A percentile compares a stretch with the other conserved stretches of the same genome.
Conservation (phyloP, 1,140 invertebrate species). For the Andricus grossulariae region DNA sequence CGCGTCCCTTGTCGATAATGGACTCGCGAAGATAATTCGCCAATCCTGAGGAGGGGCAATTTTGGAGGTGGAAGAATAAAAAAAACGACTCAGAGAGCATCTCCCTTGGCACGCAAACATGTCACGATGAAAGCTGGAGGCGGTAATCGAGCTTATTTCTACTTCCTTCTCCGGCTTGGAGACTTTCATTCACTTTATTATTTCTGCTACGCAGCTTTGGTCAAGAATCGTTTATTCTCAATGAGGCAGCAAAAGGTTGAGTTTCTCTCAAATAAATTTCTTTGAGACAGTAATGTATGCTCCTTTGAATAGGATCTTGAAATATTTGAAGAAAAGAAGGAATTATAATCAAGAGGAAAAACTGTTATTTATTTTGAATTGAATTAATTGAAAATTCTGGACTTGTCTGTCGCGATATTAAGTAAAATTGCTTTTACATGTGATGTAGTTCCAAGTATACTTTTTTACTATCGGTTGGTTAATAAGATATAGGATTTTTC, state of each 20-base stretch:
- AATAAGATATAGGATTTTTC: no score
- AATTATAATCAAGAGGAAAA: no score
- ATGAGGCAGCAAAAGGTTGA: no score
- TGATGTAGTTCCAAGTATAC: no score
- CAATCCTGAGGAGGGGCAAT: not conserved
- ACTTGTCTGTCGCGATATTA: no score
- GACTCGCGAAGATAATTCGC: conserved; percentile 46
- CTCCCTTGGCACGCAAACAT: not conserved
- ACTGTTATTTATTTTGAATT: no score
- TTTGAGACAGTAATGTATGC: not conserved
- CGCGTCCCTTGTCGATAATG: conserved; percentile 48
- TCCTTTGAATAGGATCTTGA: not conserved
- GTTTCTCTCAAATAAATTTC: no score
- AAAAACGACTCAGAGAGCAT: not conserved
- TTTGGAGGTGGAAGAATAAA: not conserved
- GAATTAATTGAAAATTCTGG: no score
- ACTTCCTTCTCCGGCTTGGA: not conserved
- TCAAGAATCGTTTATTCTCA: conserved; percentile 14
- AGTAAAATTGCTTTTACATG: no score
- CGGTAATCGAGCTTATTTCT: conserved; percentile 3
- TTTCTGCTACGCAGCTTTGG: not conserved
- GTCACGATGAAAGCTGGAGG: conserved; percentile 31
- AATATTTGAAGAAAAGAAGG: not conserved
- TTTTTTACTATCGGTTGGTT: no score
- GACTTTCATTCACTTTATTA: conserved; percentile 14